phyloP scores from a whole-genome alignment of 2,797 vertebrate species.

The Phoebastria nigripes region DNA sequence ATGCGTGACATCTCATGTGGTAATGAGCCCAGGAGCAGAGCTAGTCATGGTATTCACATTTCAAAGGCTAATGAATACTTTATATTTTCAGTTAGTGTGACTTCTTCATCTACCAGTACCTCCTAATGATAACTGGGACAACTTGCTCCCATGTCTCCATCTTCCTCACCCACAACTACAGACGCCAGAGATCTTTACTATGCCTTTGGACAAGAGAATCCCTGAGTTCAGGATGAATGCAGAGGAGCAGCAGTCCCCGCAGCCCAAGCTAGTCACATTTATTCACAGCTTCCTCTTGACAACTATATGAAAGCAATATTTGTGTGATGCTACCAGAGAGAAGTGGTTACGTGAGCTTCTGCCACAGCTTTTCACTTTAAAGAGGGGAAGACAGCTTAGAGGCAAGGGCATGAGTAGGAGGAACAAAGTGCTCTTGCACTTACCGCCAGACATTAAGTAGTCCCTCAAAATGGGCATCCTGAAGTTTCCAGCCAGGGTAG shows the following conservation, averaged over 20 bases:
- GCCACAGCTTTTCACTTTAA: not conserved
- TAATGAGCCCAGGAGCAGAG: not conserved
- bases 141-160: not conserved
- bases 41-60: not conserved
- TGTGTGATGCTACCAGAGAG: not conserved
- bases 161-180: not conserved
- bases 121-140: not conserved
- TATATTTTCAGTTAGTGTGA: not conserved
- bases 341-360: not conserved
- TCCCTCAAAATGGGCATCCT: conserved; percentile 90
- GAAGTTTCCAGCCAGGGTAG: conserved; percentile 94
- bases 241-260: not conserved
- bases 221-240: not conserved
- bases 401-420: not conserved
- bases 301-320: rapidly evolving
- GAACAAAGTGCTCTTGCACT: conserved; percentile 27
- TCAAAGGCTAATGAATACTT: not conserved
- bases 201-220: not conserved
- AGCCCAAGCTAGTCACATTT: not conserved
- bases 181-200: not conserved
- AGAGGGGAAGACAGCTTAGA: not conserved
- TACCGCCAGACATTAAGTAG: conserved; percentile 97
- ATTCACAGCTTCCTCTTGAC: not conserved
- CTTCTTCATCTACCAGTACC: not conserved
- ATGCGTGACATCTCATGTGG: rapidly evolving